Conservation (phyloP, 2,888 invertebrate species). For the Andrena hattorfiana region DNA sequence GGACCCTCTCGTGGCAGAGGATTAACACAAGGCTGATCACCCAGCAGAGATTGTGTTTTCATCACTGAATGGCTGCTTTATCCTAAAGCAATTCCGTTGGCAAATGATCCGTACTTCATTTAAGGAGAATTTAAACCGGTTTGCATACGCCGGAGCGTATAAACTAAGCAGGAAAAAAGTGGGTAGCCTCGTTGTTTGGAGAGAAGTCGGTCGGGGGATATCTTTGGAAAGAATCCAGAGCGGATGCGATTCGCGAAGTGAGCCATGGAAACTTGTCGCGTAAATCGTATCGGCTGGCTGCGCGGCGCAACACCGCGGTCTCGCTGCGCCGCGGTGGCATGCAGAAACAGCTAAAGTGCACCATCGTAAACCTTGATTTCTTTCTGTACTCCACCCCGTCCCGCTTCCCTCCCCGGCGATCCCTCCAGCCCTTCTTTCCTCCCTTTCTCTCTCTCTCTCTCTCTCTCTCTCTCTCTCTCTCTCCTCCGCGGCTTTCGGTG, state of each 20-base stretch:
- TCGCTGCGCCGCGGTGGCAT: constrained; percentile 57
- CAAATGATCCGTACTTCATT: constrained; percentile 49
- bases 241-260: constrained; percentile 53
- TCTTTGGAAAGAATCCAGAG: constrained; percentile 42
- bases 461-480: neutral
- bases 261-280: constrained; percentile 68
- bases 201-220: constrained; percentile 14
- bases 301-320: constrained; percentile 23
- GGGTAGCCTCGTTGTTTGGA: constrained; percentile 36
- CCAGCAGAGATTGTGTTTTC: neutral
- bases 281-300: constrained; percentile 46
- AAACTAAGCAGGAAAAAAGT: constrained; percentile 1
- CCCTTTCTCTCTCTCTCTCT: constrained; percentile 5
- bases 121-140: constrained; percentile 48
- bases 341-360: constrained; percentile 69
- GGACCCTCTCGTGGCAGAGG: neutral
- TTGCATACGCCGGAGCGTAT: constrained; percentile 9
- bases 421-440: neutral
- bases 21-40: neutral
- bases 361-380: constrained; percentile 69
- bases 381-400: constrained; percentile 27
- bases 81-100: constrained; percentile 37
- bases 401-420: neutral
- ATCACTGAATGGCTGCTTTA: constrained; percentile 23
- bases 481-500: constrained; percentile 23